Evolutionary conservation across 2,797 vertebrate genomes (phyloP).

Genomic region (Kryptolebias ocellatus): DNA sequence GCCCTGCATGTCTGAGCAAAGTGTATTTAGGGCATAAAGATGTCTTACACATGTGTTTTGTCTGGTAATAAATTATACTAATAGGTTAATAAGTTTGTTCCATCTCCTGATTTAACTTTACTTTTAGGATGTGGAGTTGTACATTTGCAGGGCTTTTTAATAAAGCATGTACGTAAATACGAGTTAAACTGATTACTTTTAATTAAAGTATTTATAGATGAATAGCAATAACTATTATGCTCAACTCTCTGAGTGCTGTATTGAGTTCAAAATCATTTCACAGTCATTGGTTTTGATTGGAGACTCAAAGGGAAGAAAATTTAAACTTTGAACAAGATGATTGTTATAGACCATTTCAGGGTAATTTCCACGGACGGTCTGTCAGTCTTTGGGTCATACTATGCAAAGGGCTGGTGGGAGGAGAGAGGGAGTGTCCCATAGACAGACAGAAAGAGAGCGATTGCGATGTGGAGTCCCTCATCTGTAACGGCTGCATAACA

Average conservation of each 20-base stretch:
- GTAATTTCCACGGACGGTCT: conserved; percentile 79
- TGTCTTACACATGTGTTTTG: neutral
- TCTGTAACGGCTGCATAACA: conserved; percentile 98
- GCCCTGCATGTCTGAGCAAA: neutral
- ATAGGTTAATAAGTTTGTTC: too few species aligned
- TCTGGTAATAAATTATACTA: too few species aligned
- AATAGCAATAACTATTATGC: conserved; percentile 23
- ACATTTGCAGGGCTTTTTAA: too few species aligned
- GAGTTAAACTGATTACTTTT: neutral
- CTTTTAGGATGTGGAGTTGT: too few species aligned
- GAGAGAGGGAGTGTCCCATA: conserved; percentile 72
- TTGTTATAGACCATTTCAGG: conserved; percentile 75
- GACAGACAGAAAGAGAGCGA: conserved; percentile 72
- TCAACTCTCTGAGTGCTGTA: conserved; percentile 24
- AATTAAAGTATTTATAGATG: neutral
- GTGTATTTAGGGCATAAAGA: neutral
- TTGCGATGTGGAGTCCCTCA: conserved; percentile 87
- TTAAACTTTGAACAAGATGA: conserved; percentile 70
- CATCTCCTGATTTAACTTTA: too few species aligned
- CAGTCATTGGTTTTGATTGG: conserved; percentile 71
- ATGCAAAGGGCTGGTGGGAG: conserved; percentile 67
- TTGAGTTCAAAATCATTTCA: conserved; percentile 54
- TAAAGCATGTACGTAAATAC: neutral
- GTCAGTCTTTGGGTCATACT: conserved; percentile 66
- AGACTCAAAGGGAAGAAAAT: conserved; percentile 58